Evolutionary conservation across 2,113 vertebrate species (phyloP), one percentile per base, ranked within the genome.

Genomic region (Callipepla squamata): DNA sequence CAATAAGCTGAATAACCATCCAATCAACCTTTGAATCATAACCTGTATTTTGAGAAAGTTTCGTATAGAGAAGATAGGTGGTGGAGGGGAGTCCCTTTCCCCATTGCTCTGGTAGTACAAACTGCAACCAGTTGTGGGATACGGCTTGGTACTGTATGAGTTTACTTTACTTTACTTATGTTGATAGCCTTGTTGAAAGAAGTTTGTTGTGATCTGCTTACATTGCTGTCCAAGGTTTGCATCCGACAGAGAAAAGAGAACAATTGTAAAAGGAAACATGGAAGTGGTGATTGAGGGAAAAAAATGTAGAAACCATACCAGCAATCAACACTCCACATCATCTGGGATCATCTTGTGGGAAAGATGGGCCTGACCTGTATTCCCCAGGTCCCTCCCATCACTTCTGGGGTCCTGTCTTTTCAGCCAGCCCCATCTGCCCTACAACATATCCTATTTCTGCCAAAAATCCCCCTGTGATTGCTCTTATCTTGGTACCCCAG

Each of bases 271-370:
- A 75, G 11, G 17, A 62, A 78, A 61, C 62, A 20, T 66, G 3
- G 2, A 61, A 87, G 10, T 32, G 7, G 5, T 23, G 4, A 25
- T 36, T 53, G 62, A 85, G 32, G 2, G 1, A 7, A 42, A 40
- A 62, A 20, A 34, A 7, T 87, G 26, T 8, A 70, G 51, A 79
- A 81, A 20, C 11, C 30, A 75, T 42, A n/a, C 1, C 0, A 17
- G 20, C 0, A 0, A 55, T 58, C 0, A 16, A 6, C 7, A 22
- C 16, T 17, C 14, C 23, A n/a, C 16, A 36, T 25, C 20, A 2
- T 45, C 11, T 62, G 23, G n/a, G 47, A 12, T 4, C 30, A 13
- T 51, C 77, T 19, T 34, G 18, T 51, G 55, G 48, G 19, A 68
- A 65, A 42, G 34, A 16, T n/a, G n/a, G 11, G 18, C 15, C 40